Conservation (phyloP, 2,888 invertebrate species). For the Eucera pruinosa region DNA sequence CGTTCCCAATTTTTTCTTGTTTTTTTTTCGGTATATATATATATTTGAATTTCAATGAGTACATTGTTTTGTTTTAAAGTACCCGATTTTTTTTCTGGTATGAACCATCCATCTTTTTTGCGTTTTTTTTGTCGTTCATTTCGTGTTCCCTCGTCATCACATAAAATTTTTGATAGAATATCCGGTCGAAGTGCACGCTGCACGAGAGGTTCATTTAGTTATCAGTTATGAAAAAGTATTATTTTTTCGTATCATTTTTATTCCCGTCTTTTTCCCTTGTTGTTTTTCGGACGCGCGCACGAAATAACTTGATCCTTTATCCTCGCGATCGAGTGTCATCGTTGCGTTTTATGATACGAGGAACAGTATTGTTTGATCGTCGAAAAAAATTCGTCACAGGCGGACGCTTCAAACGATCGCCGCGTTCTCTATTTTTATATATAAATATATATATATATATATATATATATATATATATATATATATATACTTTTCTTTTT, state of each 20-base stretch:
- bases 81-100: slow-evolving; percentile 6
- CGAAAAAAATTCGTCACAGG: not conserved
- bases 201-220: slow-evolving; percentile 37
- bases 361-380: not conserved
- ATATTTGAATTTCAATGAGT: slow-evolving; percentile 26
- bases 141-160: slow-evolving; percentile 8
- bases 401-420: not conserved
- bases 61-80: slow-evolving; percentile 19
- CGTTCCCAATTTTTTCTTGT: not conserved
- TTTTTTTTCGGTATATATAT: not conserved
- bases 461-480: no score
- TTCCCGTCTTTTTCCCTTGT: not conserved
- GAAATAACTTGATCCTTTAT: slow-evolving; percentile 27
- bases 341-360: slow-evolving; percentile 8
- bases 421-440: no score
- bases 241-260: slow-evolving; percentile 13
- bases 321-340: slow-evolving; percentile 30
- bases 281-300: slow-evolving; percentile 12
- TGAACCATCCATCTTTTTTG: not conserved
- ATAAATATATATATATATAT: no score
- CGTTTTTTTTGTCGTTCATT: slow-evolving; percentile 1
- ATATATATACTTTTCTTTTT: no score
- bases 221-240: slow-evolving; percentile 41
- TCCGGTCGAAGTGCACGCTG: slow-evolving; percentile 20
- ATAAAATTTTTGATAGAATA: slow-evolving; percentile 34